These are phyloP conservation scores for Drosophila azteca DNA, from an alignment of 1,140 invertebrate genomes.

Conservation along the genomic window DNA sequence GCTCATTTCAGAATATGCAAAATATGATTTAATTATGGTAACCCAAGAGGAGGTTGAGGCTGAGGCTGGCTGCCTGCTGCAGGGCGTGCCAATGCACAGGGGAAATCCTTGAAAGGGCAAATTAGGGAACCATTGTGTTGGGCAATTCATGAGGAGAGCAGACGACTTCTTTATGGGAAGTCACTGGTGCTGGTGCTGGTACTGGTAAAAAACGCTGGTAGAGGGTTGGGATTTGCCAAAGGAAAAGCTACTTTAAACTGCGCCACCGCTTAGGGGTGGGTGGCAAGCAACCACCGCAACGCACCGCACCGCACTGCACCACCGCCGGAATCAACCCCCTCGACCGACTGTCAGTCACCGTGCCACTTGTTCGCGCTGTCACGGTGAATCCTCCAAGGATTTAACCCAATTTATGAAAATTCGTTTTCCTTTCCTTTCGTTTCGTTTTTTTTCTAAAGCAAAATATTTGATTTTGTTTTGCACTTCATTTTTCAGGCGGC, in stretches of 20 bases:
- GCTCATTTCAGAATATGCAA: constrained; percentile 70
- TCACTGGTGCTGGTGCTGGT: constrained; percentile 5
- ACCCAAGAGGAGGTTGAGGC: constrained; percentile 16
- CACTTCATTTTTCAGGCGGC: constrained; percentile 75
- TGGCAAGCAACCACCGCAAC: constrained; percentile 59
- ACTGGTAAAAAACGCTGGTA: constrained; percentile 14
- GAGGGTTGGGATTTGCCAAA: constrained; percentile 10
- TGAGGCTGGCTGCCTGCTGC: constrained; percentile 1
- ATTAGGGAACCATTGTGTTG: constrained; percentile 75
- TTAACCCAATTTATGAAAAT: constrained; percentile 82
- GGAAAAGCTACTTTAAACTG: constrained; percentile 50
- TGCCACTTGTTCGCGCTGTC: constrained; percentile 80
- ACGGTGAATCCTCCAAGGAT: constrained; percentile 80
- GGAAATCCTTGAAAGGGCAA: constrained; percentile 66
- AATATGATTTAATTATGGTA: constrained; percentile 79
- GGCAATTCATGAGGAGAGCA: constrained; percentile 49
- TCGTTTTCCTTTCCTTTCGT: constrained; percentile 27
- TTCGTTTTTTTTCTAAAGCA: constrained; percentile 44
- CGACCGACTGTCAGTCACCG: constrained; percentile 49
- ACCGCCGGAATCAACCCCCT: constrained; percentile 35
- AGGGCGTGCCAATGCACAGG: constrained; percentile 61
- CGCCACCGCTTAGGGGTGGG: constrained; percentile 59
- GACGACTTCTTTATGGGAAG: constrained; percentile 3
- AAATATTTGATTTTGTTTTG: constrained; percentile 81
- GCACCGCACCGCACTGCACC: constrained; percentile 15